These are phyloP conservation scores for Hyla sarda DNA, from an alignment of 2,113 vertebrate genomes.

Conservation along the genomic window DNA sequence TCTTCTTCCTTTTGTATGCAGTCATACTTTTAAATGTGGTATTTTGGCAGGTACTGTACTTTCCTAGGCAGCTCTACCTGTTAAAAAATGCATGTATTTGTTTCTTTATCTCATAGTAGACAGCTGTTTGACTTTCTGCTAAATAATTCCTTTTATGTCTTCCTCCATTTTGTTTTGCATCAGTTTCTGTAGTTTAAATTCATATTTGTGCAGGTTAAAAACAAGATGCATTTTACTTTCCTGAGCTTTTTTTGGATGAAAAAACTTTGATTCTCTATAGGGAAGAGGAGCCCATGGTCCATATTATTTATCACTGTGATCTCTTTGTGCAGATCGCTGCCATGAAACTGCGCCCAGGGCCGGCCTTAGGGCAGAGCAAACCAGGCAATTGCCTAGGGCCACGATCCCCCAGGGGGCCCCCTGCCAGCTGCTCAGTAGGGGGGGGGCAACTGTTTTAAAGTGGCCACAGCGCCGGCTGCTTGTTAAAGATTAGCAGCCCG, in stretches of 20 bases:
- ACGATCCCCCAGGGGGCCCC: too few species aligned
- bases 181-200: neutral
- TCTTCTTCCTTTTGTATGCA: slow-evolving; percentile 2
- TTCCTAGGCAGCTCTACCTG: neutral
- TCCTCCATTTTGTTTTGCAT: neutral
- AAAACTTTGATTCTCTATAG: neutral
- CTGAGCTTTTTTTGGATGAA: too few species aligned
- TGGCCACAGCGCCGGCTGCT: too few species aligned
- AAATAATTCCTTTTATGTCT: neutral
- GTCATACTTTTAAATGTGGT: neutral
- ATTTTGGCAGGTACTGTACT: slow-evolving; percentile 15
- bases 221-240: too few species aligned
- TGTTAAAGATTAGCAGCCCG: too few species aligned
- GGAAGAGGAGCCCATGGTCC: neutral
- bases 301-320: too few species aligned
- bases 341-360: too few species aligned
- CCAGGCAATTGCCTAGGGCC: too few species aligned
- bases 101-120: slow-evolving; percentile 10
- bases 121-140: slow-evolving; percentile 2
- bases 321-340: too few species aligned
- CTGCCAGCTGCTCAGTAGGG: too few species aligned
- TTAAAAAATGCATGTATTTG: slow-evolving; percentile 9
- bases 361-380: too few species aligned
- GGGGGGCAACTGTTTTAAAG: too few species aligned
- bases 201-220: neutral